These are phyloP conservation scores for Incurvaria masculella DNA, from an alignment of 2,888 invertebrate genomes.

Conservation along the genomic window DNA sequence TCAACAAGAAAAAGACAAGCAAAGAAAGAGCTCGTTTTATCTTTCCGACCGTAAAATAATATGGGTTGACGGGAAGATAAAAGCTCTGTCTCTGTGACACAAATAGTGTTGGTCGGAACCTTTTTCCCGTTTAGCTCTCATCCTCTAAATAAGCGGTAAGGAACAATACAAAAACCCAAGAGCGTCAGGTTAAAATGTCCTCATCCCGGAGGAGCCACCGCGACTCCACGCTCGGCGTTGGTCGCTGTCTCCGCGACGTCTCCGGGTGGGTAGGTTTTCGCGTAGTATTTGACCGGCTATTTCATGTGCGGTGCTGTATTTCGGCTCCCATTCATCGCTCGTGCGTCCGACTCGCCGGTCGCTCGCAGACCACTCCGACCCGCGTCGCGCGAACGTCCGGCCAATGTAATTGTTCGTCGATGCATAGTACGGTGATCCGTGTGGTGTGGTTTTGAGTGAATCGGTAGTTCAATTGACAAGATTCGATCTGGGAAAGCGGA, in stretches of 20 bases:
- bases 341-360: slow-evolving; percentile 53
- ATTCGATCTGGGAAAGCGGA: slow-evolving; percentile 13
- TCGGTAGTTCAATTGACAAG: not conserved
- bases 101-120: too few relatives aligned
- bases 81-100: too few relatives aligned
- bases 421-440: slow-evolving; percentile 5
- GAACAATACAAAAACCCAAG: too few relatives aligned
- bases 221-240: not conserved
- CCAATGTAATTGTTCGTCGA: slow-evolving; percentile 29
- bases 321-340: slow-evolving; percentile 55
- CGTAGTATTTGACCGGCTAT: slow-evolving; percentile 51
- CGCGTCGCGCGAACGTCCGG: slow-evolving; percentile 23
- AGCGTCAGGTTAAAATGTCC: too few relatives aligned
- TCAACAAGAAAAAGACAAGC: too few relatives aligned
- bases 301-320: slow-evolving; percentile 53
- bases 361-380: slow-evolving; percentile 28
- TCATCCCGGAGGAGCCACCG: too few relatives aligned
- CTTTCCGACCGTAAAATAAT: too few relatives aligned
- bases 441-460: slow-evolving; percentile 21
- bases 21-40: too few relatives aligned
- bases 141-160: too few relatives aligned
- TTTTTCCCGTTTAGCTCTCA: too few relatives aligned
- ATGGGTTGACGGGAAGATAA: too few relatives aligned
- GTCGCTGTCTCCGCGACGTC: not conserved
- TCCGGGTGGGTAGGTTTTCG: slow-evolving; percentile 41